These are phyloP conservation scores for Cryptophagus acutangulus DNA, from an alignment of 2,888 invertebrate species.

Conservation along the genomic window DNA sequence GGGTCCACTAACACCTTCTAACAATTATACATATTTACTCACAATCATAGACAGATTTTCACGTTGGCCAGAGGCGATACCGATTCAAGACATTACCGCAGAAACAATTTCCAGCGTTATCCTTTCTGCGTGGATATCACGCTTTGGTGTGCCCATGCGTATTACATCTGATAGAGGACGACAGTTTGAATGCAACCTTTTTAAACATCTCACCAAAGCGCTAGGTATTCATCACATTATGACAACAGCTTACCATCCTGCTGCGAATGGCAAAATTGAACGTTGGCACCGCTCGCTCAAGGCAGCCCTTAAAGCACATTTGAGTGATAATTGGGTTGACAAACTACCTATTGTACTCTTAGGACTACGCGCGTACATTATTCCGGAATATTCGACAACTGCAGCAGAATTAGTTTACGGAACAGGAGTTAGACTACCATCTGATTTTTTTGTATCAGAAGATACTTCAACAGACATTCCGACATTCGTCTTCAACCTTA, in stretches of 20 bases:
- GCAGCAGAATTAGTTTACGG: slow-evolving; percentile 37
- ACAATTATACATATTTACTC: slow-evolving; percentile 13
- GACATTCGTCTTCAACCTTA: slow-evolving; percentile 3
- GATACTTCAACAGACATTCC: not conserved
- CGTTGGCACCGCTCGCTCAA: slow-evolving; percentile 17
- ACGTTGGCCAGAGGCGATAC: slow-evolving; percentile 22
- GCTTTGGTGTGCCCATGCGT: slow-evolving; percentile 8
- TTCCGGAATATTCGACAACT: slow-evolving; percentile 6
- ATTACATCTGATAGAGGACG: slow-evolving; percentile 20
- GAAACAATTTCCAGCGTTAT: not conserved
- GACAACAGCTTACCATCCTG: slow-evolving; percentile 22
- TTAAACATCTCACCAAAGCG: not conserved
- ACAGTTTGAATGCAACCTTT: slow-evolving; percentile 1
- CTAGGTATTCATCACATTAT: slow-evolving; percentile 16
- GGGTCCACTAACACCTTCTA: slow-evolving; percentile 15
- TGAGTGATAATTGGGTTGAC: slow-evolving; percentile 14
- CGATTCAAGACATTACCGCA: slow-evolving; percentile 7
- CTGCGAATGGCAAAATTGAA: slow-evolving; percentile 20
- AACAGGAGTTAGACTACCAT: slow-evolving; percentile 29
- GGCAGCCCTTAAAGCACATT: slow-evolving; percentile 8
- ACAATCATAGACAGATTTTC: slow-evolving; percentile 21
- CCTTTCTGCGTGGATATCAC: slow-evolving; percentile 8
- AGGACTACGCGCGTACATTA: slow-evolving; percentile 6
- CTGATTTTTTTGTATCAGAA: slow-evolving; percentile 16
- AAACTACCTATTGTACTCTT: slow-evolving; percentile 13